Base-by-base conservation (phyloP, 2,888 invertebrate genomes). In the Drosophila austrosaltans region DNA sequence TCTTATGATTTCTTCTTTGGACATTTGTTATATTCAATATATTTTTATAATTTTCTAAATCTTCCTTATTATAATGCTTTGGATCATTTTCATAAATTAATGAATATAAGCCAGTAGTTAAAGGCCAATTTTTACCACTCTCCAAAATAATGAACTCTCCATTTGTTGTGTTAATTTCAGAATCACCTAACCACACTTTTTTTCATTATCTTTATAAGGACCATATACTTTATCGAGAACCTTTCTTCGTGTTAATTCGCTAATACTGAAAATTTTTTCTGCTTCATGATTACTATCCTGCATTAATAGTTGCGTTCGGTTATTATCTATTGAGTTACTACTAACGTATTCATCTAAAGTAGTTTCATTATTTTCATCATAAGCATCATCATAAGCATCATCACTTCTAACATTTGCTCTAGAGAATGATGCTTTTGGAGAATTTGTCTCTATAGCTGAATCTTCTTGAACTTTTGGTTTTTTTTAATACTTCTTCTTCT, bases 261-360 rank as follows among this genome's bases (percentile, higher is more conserved):
- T 54, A 25, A 54, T 7, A 54, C 30, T 54, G 12, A 44, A 44
- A 1, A 32, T 32, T 32, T 32, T 32, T 32, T 32, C 32, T 32
- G 7, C 5, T 32, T 32, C 32, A 32, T 7, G 7, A 32, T 7
- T 32, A 32, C 7, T 7, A 32, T 32, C 32, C 7, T 32, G 32
- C 5, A 32, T 5, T 32, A 32, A 6, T 44, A 44, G 20, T 44
- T 44, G 20, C 12, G 12, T 44, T 12, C 44, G 44, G 12, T 20
- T 44, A 44, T 44, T 44, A 44, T 44, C 20, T 44, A 44, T 12
- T 12, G 44, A 44, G 44, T 44, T 44, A 12, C 20, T 44, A 44
- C 44, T 44, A 44, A 44, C 44, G 44, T 44, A 44, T 20, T 20
- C 44, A 44, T 44, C 44, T 44, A 44, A 44, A 44, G 44, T 44